phyloP scores from a whole-genome alignment of 2,113 vertebrate genomes.

The Lipotes vexillifer region DNA sequence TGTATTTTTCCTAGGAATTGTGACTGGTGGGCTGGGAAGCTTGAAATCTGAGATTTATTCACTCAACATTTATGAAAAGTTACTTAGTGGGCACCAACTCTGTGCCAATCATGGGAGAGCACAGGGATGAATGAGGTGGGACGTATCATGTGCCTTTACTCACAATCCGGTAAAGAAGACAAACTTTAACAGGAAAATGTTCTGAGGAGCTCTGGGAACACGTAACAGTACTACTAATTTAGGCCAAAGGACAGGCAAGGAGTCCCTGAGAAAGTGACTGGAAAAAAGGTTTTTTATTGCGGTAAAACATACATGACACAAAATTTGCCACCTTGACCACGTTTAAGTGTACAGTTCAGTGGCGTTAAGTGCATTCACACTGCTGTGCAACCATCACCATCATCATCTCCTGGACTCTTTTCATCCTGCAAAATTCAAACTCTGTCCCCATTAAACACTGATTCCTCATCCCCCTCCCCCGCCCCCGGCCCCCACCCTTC shows the following conservation, averaged over 20 bases:
- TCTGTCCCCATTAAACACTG: rapidly evolving
- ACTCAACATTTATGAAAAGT: neutral
- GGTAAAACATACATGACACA: rapidly evolving
- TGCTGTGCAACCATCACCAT: rapidly evolving
- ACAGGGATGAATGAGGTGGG: rapidly evolving
- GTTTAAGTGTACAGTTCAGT: rapidly evolving
- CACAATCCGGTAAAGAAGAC: neutral
- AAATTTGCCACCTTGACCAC: too few species aligned
- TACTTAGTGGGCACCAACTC: rapidly evolving
- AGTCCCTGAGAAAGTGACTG: neutral
- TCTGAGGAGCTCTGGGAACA: neutral
- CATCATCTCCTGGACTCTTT: rapidly evolving
- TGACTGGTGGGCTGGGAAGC: rapidly evolving
- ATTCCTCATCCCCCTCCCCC: rapidly evolving
- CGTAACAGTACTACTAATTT: rapidly evolving
- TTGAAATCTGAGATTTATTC: neutral
- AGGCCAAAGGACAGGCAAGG: neutral
- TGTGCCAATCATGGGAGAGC: rapidly evolving
- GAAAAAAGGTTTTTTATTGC: neutral
- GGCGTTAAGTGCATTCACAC: rapidly evolving
- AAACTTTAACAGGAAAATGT: neutral
- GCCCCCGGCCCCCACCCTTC: rapidly evolving
- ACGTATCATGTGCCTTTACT: rapidly evolving
- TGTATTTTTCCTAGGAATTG: neutral
- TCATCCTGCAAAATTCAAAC: neutral